Evolutionary conservation across 2,888 invertebrate species (phyloP).

Genomic region (Dione juno): DNA sequence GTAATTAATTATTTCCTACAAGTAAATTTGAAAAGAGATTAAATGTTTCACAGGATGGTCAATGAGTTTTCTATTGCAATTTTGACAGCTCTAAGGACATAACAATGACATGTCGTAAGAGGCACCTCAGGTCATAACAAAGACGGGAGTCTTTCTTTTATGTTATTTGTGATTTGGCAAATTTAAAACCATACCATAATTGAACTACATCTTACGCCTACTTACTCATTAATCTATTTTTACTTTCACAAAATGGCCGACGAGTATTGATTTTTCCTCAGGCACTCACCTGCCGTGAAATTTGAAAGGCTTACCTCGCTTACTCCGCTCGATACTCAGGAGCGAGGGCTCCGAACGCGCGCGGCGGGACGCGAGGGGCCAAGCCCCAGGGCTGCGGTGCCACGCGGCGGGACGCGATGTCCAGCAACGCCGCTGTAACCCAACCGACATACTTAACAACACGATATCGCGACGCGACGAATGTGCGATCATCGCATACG

Average conservation of each 20-base stretch:
- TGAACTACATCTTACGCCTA: conserved; percentile 26
- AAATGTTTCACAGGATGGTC: not conserved
- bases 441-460: conserved; percentile 76
- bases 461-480: conserved; percentile 70
- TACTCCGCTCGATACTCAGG: conserved; percentile 65
- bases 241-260: conserved; percentile 75
- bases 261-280: conserved; percentile 62
- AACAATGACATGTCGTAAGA: not conserved
- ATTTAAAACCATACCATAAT: conserved; percentile 10
- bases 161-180: conserved; percentile 3
- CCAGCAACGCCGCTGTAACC: conserved; percentile 78
- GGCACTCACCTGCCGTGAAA: conserved; percentile 61
- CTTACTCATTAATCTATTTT: conserved; percentile 49
- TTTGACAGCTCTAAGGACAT: not conserved
- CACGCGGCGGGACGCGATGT: conserved; percentile 75
- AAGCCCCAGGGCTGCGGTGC: conserved; percentile 59
- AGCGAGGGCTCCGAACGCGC: conserved; percentile 82
- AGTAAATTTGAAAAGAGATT: not conserved
- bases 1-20: too few species aligned
- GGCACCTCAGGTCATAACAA: not conserved
- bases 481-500: conserved; percentile 58
- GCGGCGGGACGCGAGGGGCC: conserved; percentile 69
- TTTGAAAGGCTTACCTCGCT: conserved; percentile 72
- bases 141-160: not conserved
- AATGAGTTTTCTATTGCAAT: not conserved